Evolutionary conservation across 2,113 vertebrate genomes (phyloP).

Genomic region (Nothobranchius furzeri): DNA sequence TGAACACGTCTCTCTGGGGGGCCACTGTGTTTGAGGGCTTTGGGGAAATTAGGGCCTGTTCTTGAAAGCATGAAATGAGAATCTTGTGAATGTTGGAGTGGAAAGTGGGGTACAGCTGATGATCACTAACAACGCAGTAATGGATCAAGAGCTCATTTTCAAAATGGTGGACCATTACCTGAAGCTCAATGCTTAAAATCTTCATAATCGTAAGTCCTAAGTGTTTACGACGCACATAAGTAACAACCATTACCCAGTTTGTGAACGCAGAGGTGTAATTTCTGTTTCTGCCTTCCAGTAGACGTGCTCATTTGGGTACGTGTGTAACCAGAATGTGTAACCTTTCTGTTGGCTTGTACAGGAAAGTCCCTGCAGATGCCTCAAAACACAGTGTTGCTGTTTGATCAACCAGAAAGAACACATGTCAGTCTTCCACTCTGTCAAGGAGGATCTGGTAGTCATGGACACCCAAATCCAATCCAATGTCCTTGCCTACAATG

Average conservation of each 20-base stretch:
- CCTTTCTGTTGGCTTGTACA: neutral
- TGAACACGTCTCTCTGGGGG: slow-evolving; percentile 74
- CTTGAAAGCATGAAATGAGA: slow-evolving; percentile 69
- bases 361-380: neutral
- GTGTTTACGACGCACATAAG: slow-evolving; percentile 1
- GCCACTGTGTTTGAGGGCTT: slow-evolving; percentile 51
- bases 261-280: neutral
- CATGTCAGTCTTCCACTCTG: neutral
- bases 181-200: slow-evolving; percentile 19
- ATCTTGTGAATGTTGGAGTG: slow-evolving; percentile 60
- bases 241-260: slow-evolving; percentile 1
- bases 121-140: slow-evolving; percentile 61
- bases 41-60: slow-evolving; percentile 65
- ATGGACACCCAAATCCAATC: neutral
- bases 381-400: neutral
- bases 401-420: slow-evolving; percentile 1
- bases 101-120: slow-evolving; percentile 54
- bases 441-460: neutral
- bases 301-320: neutral
- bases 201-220: neutral
- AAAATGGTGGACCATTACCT: slow-evolving; percentile 52
- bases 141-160: slow-evolving; percentile 44
- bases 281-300: neutral
- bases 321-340: neutral
- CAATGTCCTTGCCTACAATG: neutral